A percentile compares a stretch with the other conserved stretches of the same genome.
Evolutionary conservation across 2,888 invertebrate species (phyloP).

Genomic region (Apotomis turbidana): DNA sequence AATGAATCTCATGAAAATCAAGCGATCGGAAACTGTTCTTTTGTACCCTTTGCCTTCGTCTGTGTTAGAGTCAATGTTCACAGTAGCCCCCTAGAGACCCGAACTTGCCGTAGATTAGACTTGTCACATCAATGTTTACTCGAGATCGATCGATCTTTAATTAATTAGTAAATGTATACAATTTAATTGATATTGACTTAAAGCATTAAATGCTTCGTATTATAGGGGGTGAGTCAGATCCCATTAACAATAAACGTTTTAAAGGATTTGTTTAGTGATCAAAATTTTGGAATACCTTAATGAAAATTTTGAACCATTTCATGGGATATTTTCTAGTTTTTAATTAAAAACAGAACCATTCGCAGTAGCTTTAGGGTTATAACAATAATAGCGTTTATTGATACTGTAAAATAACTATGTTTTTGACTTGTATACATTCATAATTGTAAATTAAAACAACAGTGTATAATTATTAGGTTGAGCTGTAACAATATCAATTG

Average conservation of each 20-base stretch:
- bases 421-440: slow-evolving; percentile 83
- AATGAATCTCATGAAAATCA: slow-evolving; percentile 67
- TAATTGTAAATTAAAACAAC: slow-evolving; percentile 74
- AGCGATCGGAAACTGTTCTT: slow-evolving; percentile 67
- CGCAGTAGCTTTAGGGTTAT: slow-evolving; percentile 79
- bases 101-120: slow-evolving; percentile 75
- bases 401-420: slow-evolving; percentile 80
- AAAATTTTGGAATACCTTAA: slow-evolving; percentile 49
- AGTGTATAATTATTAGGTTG: slow-evolving; percentile 75
- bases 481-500: slow-evolving; percentile 76
- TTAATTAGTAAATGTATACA: slow-evolving; percentile 78
- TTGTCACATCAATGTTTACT: slow-evolving; percentile 76
- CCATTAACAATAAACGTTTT: slow-evolving; percentile 55
- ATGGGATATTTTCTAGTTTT: slow-evolving; percentile 61
- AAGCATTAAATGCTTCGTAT: slow-evolving; percentile 78
- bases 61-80: slow-evolving; percentile 78
- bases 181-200: slow-evolving; percentile 71
- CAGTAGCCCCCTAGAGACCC: slow-evolving; percentile 73
- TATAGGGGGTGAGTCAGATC: slow-evolving; percentile 68
- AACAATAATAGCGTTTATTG: slow-evolving; percentile 80
- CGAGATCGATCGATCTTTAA: slow-evolving; percentile 69
- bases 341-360: slow-evolving; percentile 75
- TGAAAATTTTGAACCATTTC: slow-evolving; percentile 57
- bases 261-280: slow-evolving; percentile 58
- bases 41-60: slow-evolving; percentile 74